Percentiles rank a stretch among this genome's conserved stretches.
Evolutionary conservation across 2,113 vertebrate genomes (phyloP).

Genomic region (Gyps fulvus): DNA sequence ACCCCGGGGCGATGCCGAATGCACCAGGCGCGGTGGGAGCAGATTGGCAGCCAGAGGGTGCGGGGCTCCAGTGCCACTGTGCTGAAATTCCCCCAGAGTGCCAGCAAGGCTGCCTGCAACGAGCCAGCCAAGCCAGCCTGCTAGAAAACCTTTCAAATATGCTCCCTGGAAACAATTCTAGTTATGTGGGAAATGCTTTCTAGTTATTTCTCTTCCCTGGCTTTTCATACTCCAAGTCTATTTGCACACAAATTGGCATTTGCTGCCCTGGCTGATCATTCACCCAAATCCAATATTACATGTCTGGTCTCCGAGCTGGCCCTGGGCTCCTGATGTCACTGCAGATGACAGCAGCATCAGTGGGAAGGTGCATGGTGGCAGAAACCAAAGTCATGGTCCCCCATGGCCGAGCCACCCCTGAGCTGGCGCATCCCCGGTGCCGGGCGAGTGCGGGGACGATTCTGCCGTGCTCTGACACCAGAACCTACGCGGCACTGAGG

Average conservation of each 20-base stretch:
- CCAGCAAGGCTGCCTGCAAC: background rate
- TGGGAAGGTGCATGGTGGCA: background rate
- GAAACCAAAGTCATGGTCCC: fast-evolving
- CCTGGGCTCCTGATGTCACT: background rate
- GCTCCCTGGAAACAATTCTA: conserved; percentile 6
- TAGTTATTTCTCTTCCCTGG: background rate
- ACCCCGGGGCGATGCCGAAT: fast-evolving
- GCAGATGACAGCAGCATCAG: fast-evolving
- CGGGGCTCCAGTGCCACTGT: fast-evolving
- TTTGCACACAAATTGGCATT: background rate
- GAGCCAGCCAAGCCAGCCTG: background rate
- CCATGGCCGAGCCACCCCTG: fast-evolving
- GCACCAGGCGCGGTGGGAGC: fast-evolving
- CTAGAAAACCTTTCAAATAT: background rate
- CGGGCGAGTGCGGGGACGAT: fast-evolving
- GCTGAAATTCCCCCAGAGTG: fast-evolving
- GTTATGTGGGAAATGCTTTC: background rate
- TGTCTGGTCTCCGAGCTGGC: background rate
- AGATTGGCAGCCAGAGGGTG: background rate
- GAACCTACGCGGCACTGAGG: fast-evolving
- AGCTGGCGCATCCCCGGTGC: background rate
- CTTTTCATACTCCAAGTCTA: background rate
- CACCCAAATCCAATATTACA: background rate
- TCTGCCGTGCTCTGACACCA: background rate
- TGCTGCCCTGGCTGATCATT: conserved; percentile 7